These are phyloP conservation scores for Kryphioiulus occultus DNA, from an alignment of 2,888 invertebrate genomes.

Conservation along the genomic window DNA sequence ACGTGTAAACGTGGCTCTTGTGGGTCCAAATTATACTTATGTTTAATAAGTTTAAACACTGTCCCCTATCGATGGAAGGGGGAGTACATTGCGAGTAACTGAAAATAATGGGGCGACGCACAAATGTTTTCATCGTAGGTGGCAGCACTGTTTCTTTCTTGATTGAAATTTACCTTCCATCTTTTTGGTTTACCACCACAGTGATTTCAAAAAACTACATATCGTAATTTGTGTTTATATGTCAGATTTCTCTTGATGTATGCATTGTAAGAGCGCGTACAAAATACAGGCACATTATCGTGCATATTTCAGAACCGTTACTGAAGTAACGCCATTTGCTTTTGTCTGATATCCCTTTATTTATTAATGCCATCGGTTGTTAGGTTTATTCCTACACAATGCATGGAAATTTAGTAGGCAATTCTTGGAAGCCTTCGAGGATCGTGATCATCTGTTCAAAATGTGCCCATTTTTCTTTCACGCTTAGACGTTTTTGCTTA, in stretches of 20 bases:
- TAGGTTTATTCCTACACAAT: not conserved
- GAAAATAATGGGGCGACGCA: not conserved
- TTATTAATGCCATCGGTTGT: conserved; percentile 2
- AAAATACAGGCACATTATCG: not conserved
- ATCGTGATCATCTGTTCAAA: conserved; percentile 18
- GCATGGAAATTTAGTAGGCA: conserved; percentile 6
- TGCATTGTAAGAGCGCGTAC: not conserved
- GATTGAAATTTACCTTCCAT: not conserved
- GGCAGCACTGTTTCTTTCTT: not conserved
- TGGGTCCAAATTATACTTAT: too few relatives aligned
- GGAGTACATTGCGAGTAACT: not conserved
- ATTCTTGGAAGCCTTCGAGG: not conserved
- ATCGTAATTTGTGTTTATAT: not conserved
- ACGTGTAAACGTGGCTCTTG: too few relatives aligned
- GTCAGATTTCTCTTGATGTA: not conserved
- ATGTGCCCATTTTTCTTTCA: conserved; percentile 27
- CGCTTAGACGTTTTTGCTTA: not conserved
- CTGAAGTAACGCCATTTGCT: not conserved
- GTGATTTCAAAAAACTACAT: not conserved
- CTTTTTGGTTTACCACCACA: not conserved
- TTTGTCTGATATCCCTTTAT: conserved; percentile 28
- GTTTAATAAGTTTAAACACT: too few relatives aligned
- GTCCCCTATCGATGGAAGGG: too few relatives aligned
- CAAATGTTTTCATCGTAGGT: not conserved
- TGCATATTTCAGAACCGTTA: not conserved